A percentile compares a stretch with the other conserved stretches of the same genome.
Evolutionary conservation across 2,797 vertebrate genomes (phyloP).

Genomic region (Aldrovandia affinis): DNA sequence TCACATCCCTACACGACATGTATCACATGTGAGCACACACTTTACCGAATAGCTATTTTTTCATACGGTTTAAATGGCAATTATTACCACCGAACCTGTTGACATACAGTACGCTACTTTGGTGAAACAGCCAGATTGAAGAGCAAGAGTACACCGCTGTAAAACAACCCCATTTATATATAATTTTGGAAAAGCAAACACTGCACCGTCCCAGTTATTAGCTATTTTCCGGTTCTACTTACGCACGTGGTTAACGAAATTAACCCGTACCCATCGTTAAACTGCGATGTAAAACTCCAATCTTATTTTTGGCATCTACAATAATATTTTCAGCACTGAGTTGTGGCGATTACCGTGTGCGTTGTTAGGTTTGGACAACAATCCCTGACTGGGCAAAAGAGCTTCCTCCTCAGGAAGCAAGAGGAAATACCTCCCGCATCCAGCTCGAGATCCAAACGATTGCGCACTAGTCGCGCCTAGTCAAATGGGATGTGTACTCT

Average conservation of each 20-base stretch:
- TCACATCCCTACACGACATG: not conserved
- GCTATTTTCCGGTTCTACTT: not conserved
- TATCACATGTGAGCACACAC: not conserved
- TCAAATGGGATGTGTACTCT: constrained; percentile 17
- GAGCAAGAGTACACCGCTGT: not conserved
- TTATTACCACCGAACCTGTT: not conserved
- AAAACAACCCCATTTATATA: not conserved
- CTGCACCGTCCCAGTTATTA: too few species aligned
- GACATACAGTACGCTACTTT: not conserved
- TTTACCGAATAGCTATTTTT: not conserved
- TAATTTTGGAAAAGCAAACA: not conserved
- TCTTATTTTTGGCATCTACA: not conserved
- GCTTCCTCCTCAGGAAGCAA: constrained; percentile 63
- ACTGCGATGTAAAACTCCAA: not conserved
- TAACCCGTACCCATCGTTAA: not conserved
- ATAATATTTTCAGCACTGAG: not conserved
- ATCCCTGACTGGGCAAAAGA: constrained; percentile 46
- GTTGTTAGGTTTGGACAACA: constrained; percentile 27
- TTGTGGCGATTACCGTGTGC: constrained; percentile 11
- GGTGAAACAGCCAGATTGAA: not conserved
- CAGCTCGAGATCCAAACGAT: constrained; percentile 25
- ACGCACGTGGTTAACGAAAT: not conserved
- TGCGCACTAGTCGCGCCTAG: constrained; percentile 19
- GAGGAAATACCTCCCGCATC: constrained; percentile 57
- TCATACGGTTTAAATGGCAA: not conserved